phyloP scores from a whole-genome alignment of 1,140 invertebrate species.

The Drosophila lacteicornis region DNA sequence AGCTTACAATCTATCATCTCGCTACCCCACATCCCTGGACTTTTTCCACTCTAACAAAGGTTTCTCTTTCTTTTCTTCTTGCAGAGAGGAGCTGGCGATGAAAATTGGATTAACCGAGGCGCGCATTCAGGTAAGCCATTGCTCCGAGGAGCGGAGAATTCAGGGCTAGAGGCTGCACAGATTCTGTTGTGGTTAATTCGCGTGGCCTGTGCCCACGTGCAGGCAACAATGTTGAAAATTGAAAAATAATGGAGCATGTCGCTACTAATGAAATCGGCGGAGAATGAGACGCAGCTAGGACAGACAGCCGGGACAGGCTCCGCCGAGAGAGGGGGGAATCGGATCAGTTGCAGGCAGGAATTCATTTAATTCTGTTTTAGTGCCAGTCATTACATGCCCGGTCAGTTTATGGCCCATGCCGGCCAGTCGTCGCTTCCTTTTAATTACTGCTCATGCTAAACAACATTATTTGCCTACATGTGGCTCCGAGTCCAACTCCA shows the following conservation, averaged over 20 bases:
- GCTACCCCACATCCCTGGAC: not conserved
- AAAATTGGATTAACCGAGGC: constrained; percentile 99
- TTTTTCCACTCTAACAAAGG: constrained; percentile 17
- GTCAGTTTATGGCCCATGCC: constrained; percentile 30
- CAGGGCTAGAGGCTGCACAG: constrained; percentile 24
- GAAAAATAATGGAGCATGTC: constrained; percentile 82
- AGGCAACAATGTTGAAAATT: constrained; percentile 81
- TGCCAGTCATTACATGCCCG: constrained; percentile 65
- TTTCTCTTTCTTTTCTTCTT: constrained; percentile 34
- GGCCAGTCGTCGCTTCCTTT: constrained; percentile 48
- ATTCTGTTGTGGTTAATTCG: constrained; percentile 65
- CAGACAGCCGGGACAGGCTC: not conserved
- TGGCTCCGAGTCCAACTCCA: constrained; percentile 45
- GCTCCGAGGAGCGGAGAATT: constrained; percentile 1
- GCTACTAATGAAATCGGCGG: constrained; percentile 68
- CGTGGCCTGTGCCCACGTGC: constrained; percentile 56
- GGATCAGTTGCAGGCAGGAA: constrained; percentile 8
- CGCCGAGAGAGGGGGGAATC: not conserved
- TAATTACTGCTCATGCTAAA: constrained; percentile 77
- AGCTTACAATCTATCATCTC: not conserved
- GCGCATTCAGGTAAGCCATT: constrained; percentile 94
- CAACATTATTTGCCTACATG: constrained; percentile 78
- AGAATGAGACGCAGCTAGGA: constrained; percentile 18
- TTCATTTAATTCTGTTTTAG: constrained; percentile 49
- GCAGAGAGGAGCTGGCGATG: constrained; percentile 98